Evolutionary conservation across 2,113 vertebrate species (phyloP).

Genomic region (Melozone crissalis): DNA sequence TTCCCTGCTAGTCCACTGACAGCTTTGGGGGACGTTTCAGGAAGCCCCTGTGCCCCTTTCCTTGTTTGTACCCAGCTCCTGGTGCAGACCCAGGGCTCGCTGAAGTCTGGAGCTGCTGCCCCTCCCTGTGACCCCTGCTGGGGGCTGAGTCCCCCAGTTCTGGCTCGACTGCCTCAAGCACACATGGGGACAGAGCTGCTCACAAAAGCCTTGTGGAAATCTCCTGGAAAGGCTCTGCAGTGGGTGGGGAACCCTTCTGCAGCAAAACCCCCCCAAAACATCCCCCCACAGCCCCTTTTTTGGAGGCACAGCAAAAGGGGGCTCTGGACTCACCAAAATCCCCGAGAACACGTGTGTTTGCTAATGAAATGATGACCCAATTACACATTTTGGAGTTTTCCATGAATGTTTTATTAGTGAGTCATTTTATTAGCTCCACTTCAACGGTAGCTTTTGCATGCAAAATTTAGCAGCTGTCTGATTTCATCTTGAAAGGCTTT

Average conservation of each 20-base stretch:
- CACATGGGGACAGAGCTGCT: rapidly evolving
- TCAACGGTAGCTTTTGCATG: conserved; percentile 45
- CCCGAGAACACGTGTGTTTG: not conserved
- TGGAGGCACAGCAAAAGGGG: rapidly evolving
- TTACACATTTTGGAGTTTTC: conserved; percentile 48
- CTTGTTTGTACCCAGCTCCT: not conserved
- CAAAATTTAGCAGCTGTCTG: conserved; percentile 63
- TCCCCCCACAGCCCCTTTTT: not conserved
- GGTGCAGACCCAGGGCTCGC: not conserved
- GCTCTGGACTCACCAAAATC: rapidly evolving
- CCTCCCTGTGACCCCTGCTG: rapidly evolving
- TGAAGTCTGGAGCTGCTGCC: not conserved
- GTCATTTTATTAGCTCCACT: conserved; percentile 53
- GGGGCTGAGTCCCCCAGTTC: not conserved
- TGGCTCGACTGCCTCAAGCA: rapidly evolving
- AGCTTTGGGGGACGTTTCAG: rapidly evolving
- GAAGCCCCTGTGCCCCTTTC: rapidly evolving
- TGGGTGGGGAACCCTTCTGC: not conserved
- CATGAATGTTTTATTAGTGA: conserved; percentile 67
- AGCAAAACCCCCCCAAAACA: not conserved
- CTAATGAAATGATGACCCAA: conserved; percentile 54
- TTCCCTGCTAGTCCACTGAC: not conserved
- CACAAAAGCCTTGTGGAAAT: not conserved
- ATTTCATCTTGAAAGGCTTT: conserved; percentile 39
- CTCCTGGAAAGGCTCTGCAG: not conserved